Percentiles rank a stretch among this genome's conserved stretches.
Evolutionary conservation across 2,113 vertebrate species (phyloP).

Genomic region (Chaenogobius annularis): DNA sequence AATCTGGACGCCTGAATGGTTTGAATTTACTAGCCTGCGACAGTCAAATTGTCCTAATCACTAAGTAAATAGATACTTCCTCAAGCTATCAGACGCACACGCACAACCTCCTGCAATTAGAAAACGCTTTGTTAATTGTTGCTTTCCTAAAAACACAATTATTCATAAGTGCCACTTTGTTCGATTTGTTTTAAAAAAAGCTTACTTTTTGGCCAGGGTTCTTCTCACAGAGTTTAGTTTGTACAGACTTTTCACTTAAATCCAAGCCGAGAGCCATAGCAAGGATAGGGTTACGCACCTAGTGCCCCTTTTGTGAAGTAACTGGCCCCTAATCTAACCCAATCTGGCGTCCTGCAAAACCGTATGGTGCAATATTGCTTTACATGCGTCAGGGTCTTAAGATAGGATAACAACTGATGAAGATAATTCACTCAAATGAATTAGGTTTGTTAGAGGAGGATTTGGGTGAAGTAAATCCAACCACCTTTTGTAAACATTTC

Average conservation of each 20-base stretch:
- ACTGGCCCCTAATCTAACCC: slow-evolving; percentile 72
- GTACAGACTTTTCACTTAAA: slow-evolving; percentile 64
- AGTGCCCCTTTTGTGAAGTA: slow-evolving; percentile 63
- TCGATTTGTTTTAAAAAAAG: slow-evolving; percentile 77
- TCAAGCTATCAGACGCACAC: slow-evolving; percentile 72
- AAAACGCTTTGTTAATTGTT: slow-evolving; percentile 78
- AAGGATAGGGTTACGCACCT: slow-evolving; percentile 68
- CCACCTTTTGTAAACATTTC: slow-evolving; percentile 54
- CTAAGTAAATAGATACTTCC: slow-evolving; percentile 86
- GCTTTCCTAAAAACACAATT: slow-evolving; percentile 81
- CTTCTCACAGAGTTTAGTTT: slow-evolving; percentile 57
- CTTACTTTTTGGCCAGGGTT: slow-evolving; percentile 72
- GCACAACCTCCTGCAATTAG: slow-evolving; percentile 42
- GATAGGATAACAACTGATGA: slow-evolving; percentile 66
- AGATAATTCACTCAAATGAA: slow-evolving; percentile 72
- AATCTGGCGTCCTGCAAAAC: slow-evolving; percentile 67
- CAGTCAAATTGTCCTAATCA: slow-evolving; percentile 84
- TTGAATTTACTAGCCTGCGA: slow-evolving; percentile 78
- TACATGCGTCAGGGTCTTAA: slow-evolving; percentile 67
- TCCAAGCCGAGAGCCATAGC: slow-evolving; percentile 57
- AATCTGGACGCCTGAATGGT: slow-evolving; percentile 78
- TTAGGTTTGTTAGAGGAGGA: slow-evolving; percentile 58
- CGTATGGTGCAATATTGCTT: slow-evolving; percentile 74
- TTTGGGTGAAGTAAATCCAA: slow-evolving; percentile 38
- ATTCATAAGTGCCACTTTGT: slow-evolving; percentile 80